These are phyloP conservation scores for Octomys mimax DNA, from an alignment of 2,797 vertebrate genomes.

Conservation along the genomic window DNA sequence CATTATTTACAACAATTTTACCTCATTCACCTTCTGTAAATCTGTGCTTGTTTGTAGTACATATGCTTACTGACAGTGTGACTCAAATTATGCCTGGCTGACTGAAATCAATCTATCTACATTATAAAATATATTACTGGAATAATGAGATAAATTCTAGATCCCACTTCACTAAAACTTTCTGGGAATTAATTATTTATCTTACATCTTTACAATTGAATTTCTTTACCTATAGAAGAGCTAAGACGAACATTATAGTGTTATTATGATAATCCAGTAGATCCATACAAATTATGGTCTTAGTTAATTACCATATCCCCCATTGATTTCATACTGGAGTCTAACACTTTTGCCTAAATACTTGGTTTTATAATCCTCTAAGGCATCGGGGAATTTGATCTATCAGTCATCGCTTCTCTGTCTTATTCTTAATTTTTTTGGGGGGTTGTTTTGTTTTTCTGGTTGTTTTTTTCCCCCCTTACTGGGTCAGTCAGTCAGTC, in stretches of 20 bases:
- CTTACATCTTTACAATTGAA: conserved; percentile 50
- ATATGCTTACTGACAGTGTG: not conserved
- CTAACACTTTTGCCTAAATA: not conserved
- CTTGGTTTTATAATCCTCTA: not conserved
- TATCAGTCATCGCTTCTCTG: not conserved
- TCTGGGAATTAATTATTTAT: conserved; percentile 43
- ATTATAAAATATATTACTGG: not conserved
- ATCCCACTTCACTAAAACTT: not conserved
- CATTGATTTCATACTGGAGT: not conserved
- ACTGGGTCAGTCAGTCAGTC: too few relatives aligned
- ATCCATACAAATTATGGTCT: not conserved
- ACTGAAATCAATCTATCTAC: conserved; percentile 14
- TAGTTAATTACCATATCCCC: conserved; percentile 15
- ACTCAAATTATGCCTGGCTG: not conserved
- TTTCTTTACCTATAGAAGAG: not conserved
- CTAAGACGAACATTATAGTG: not conserved
- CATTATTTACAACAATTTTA: conserved; percentile 3
- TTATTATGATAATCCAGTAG: not conserved
- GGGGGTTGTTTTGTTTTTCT: too few relatives aligned
- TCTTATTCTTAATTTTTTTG: not conserved
- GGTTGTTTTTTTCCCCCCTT: too few relatives aligned
- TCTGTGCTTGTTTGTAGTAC: not conserved
- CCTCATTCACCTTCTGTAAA: conserved; percentile 14
- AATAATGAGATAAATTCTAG: conserved; percentile 5
- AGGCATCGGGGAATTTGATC: not conserved